Percentiles rank a stretch among this genome's conserved stretches.
Evolutionary conservation across 2,113 vertebrate genomes (phyloP).

Genomic region (Bungarus multicinctus): DNA sequence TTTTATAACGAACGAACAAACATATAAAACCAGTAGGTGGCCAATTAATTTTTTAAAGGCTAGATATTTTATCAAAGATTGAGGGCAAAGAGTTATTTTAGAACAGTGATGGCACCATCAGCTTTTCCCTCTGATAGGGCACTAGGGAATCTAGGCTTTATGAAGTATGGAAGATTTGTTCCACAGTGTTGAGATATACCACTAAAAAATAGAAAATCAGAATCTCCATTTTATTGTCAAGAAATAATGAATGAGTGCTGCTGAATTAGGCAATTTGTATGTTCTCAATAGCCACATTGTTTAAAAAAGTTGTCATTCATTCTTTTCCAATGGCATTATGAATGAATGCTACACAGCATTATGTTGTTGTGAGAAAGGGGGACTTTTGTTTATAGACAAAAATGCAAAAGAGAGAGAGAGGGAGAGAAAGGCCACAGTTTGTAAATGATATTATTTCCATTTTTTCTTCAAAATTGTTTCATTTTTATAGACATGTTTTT

Average conservation of each 20-base stretch:
- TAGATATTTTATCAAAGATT: not conserved
- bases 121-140: not conserved
- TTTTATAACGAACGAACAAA: too few relatives aligned
- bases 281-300: slow-evolving; percentile 52
- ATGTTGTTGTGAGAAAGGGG: slow-evolving; percentile 25
- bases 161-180: slow-evolving; percentile 19
- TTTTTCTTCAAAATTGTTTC: slow-evolving; percentile 47
- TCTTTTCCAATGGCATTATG: slow-evolving; percentile 49
- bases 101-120: slow-evolving; percentile 24
- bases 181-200: slow-evolving; percentile 36
- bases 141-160: slow-evolving; percentile 39
- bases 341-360: slow-evolving; percentile 56
- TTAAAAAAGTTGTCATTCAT: slow-evolving; percentile 43
- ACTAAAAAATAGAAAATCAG: slow-evolving; percentile 53
- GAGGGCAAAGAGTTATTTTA: slow-evolving; percentile 5
- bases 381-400: slow-evolving; percentile 3
- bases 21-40: too few relatives aligned
- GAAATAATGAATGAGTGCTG: slow-evolving; percentile 44
- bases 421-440: not conserved
- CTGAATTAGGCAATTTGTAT: slow-evolving; percentile 55
- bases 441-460: slow-evolving; percentile 36
- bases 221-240: slow-evolving; percentile 48
- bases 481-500: slow-evolving; percentile 32
- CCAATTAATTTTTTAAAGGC: slow-evolving; percentile 5
- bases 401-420: not conserved